Base-by-base conservation (phyloP, 1,140 invertebrate species). In the Drosophila mauritiana region DNA sequence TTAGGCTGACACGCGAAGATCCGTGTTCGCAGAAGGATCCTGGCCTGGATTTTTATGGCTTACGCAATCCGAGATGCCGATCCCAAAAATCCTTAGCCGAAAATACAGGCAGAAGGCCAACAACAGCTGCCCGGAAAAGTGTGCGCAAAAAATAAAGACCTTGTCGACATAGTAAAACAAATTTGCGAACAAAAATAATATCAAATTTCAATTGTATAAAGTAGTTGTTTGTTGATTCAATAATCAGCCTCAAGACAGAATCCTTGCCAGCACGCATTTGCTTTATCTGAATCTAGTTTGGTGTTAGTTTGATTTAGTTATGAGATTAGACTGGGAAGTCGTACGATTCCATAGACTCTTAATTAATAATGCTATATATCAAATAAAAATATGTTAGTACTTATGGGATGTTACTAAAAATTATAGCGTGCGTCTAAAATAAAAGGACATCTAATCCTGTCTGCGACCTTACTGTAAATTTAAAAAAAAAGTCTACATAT, bases 1-100 rank as follows among this genome's bases (percentile, higher is more conserved):
- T 91, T 89, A 89, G 89, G 56, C 54, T 77, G 89, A 73, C 89
- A 83, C 79, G 83, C 83, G 79, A 85, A 61, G 68, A 54, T 36
- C 22, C 57, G 17, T 22, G 34, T 85, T 85, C 82, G 74, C 57
- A 63, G 82, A 78, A 70, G 36, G 64, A 46, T 64, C 43, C 53
- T 42, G 54, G 56, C 17, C 15, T 15, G 39, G 36, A 58, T 63
- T 58, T 88, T 88, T 88, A 88, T 73, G 83, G 55, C 82, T 81
- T 85, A 70, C 65, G 82, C 65, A 86, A 86, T 78, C 27, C 42
- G 63, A 77, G 73, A 76, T 20, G 45, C 11, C 25, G 48, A 31
- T 42, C 51, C 63, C 45, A 49, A 39, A 20, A 15, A 70, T 57
- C 20, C 51, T 70, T 70, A 70, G 52, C 68, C 68, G 52, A 57